Percentiles rank a stretch among this genome's conserved stretches.
Evolutionary conservation across 2,888 invertebrate genomes (phyloP).

Genomic region (Polymixis lichenea): DNA sequence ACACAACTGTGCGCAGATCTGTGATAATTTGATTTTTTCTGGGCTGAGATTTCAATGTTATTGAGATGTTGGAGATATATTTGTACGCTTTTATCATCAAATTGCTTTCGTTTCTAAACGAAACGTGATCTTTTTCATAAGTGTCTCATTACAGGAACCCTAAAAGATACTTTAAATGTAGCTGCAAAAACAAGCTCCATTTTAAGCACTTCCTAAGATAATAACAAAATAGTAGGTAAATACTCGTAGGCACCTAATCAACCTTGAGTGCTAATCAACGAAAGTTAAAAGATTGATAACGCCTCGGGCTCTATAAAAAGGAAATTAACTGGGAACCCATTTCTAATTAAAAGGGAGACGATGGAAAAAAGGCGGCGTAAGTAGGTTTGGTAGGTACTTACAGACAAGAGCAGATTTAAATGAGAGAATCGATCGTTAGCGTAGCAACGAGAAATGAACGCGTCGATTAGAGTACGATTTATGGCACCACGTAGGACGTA

Average conservation of each 20-base stretch:
- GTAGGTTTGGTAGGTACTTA: constrained; percentile 51
- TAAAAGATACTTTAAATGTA: neutral
- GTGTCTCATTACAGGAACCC: neutral
- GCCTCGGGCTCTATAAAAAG: constrained; percentile 51
- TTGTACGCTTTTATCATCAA: constrained; percentile 17
- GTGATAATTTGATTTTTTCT: constrained; percentile 33
- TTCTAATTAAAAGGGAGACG: constrained; percentile 63
- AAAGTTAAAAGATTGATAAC: constrained; percentile 50
- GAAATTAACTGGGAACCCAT: constrained; percentile 58
- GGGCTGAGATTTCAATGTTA: constrained; percentile 25
- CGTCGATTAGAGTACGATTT: constrained; percentile 58
- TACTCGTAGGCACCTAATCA: constrained; percentile 15
- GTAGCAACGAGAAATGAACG: constrained; percentile 59
- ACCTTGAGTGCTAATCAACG: constrained; percentile 42
- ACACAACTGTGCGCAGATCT: constrained; percentile 29
- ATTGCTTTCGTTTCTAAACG: constrained; percentile 18
- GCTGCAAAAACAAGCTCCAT: neutral
- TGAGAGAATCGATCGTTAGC: constrained; percentile 52
- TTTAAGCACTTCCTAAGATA: constrained; percentile 5
- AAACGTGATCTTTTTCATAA: constrained; percentile 28
- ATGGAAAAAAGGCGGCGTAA: constrained; percentile 59
- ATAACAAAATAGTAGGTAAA: constrained; percentile 26
- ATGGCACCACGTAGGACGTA: constrained; percentile 48
- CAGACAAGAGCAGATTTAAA: constrained; percentile 58
- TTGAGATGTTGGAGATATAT: constrained; percentile 44